Conservation (phyloP, 2,113 vertebrate species). For the Pheucticus melanocephalus region DNA sequence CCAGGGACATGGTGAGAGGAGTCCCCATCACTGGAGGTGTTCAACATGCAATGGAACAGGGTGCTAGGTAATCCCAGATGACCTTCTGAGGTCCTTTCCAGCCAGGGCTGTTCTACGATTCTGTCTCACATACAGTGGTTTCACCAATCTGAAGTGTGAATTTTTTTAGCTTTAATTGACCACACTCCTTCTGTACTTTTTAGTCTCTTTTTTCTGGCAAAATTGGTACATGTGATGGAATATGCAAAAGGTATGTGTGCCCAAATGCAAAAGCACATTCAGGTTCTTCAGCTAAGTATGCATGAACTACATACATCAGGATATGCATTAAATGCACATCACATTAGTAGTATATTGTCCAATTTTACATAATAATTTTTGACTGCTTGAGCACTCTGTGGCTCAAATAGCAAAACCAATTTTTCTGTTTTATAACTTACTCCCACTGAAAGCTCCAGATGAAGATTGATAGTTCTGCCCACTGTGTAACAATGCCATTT, state of each 20-base stretch:
- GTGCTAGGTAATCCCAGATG: not conserved
- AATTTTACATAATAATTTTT: not conserved
- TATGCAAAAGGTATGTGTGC: not conserved
- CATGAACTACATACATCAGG: not conserved
- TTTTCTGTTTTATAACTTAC: not conserved
- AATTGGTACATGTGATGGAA: not conserved
- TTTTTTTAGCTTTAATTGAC: not conserved
- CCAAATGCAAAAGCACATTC: not conserved
- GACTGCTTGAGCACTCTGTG: not conserved
- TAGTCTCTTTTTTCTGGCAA: not conserved
- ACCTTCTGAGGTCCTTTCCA: not conserved
- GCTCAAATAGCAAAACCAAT: not conserved
- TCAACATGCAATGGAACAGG: not conserved
- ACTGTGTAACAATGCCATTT: not conserved
- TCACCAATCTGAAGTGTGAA: not conserved
- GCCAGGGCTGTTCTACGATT: not conserved
- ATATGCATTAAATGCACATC: not conserved
- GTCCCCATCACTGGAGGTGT: not conserved
- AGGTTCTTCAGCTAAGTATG: not conserved
- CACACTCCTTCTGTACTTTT: not conserved
- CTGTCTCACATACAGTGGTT: not conserved
- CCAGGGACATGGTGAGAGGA: not conserved
- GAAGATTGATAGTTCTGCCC: not conserved
- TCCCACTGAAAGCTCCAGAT: not conserved
- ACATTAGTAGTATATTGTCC: not conserved